Conservation (phyloP, 2,113 vertebrate species). For the Rhinichthys klamathensis region DNA sequence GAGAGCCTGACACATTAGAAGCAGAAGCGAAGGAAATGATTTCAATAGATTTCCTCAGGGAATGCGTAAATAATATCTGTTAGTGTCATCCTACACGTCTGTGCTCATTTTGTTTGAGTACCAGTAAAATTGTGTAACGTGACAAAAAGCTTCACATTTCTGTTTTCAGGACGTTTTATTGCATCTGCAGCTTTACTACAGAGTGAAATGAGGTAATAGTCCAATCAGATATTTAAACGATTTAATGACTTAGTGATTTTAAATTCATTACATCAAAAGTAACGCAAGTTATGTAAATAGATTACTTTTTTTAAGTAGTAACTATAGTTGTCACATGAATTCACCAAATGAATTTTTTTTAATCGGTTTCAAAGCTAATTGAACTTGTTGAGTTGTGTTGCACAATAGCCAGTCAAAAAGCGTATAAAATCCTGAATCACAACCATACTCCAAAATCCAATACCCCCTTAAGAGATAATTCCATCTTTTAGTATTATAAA, state of each 20-base stretch:
- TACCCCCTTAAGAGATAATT: slow-evolving; percentile 18
- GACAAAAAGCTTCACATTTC: not conserved
- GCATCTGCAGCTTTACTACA: not conserved
- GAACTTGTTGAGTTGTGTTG: not conserved
- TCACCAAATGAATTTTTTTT: not conserved
- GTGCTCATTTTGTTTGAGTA: slow-evolving; percentile 6
- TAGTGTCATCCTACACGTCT: not conserved
- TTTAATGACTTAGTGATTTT: not conserved
- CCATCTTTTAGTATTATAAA: slow-evolving; percentile 27
- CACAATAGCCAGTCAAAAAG: not conserved
- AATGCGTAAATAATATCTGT: not conserved
- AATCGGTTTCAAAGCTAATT: not conserved
- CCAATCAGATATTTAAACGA: not conserved
- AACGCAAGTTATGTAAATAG: too few relatives aligned
- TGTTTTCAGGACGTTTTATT: not conserved
- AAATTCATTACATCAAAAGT: not conserved
- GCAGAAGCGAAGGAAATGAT: not conserved
- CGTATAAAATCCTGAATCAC: slow-evolving; percentile 22
- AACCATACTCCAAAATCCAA: slow-evolving; percentile 1
- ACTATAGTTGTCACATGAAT: too few relatives aligned
- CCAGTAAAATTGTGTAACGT: not conserved
- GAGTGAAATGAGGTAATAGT: not conserved
- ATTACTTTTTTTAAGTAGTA: too few relatives aligned
- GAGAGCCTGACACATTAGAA: slow-evolving; percentile 13
- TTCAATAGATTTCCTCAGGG: slow-evolving; percentile 37